These are phyloP conservation scores for Anoncus sp. DNA, from an alignment of 2,888 invertebrate genomes.

Conservation along the genomic window DNA sequence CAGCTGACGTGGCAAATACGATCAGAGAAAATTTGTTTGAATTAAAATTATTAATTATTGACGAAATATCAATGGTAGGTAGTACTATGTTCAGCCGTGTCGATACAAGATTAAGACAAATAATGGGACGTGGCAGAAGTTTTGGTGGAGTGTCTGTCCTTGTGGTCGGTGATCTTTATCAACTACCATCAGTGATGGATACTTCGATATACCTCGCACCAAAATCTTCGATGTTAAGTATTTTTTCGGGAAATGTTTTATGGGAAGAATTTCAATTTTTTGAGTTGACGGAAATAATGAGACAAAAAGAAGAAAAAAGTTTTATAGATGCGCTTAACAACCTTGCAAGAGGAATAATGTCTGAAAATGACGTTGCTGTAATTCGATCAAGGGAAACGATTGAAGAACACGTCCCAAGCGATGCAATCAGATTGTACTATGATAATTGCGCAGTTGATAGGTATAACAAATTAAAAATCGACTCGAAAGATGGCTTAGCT, in stretches of 20 bases:
- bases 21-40: constrained; percentile 64
- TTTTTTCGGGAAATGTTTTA: constrained; percentile 49
- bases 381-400: constrained; percentile 59
- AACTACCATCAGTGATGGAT: constrained; percentile 75
- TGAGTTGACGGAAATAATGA: too few relatives aligned
- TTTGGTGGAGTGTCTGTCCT: constrained; percentile 77
- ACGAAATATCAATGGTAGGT: constrained; percentile 78
- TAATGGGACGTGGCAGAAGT: constrained; percentile 65
- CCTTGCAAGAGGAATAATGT: constrained; percentile 66
- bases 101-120: constrained; percentile 74
- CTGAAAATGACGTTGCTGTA: constrained; percentile 63
- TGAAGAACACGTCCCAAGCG: constrained; percentile 50
- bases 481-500: constrained; percentile 3
- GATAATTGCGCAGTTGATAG: constrained; percentile 19
- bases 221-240: constrained; percentile 33
- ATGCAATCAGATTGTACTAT: constrained; percentile 32
- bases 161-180: constrained; percentile 76
- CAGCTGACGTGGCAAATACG: constrained; percentile 58
- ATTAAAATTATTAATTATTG: constrained; percentile 73
- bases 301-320: too few relatives aligned
- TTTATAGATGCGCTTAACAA: constrained; percentile 71
- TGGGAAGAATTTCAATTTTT: constrained; percentile 70
- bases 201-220: constrained; percentile 64
- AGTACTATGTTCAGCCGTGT: constrained; percentile 67
- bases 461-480: constrained; percentile 23